Base-by-base conservation (phyloP, 1,140 invertebrate species). In the Watersipora subatra region DNA sequence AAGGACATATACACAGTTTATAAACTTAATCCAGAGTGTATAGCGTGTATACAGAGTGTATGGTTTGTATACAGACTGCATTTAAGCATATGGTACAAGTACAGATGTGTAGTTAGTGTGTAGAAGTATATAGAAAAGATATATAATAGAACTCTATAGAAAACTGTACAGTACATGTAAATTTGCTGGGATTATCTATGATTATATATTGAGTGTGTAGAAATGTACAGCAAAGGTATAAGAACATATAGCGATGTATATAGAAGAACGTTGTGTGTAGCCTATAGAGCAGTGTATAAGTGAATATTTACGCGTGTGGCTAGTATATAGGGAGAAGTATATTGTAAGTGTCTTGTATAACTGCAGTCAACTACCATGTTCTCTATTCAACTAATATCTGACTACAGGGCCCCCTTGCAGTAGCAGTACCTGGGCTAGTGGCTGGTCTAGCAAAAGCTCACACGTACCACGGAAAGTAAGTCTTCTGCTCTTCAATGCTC, bases 361-460 rank as follows among this genome's bases (percentile, higher is more conserved):
- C n/a, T 46, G 34, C 34, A 12, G 34, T 46, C n/a, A 12, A 12
- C 7, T 46, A 46, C 34, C 34, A 46, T 46, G n/a, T 7, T 46
- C 7, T 46, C 7, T 46, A n/a, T 46, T 46, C 7, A 46, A 12
- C 7, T 46, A 12, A 12, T 46, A 12, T 46, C n/a, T n/a, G n/a
- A 46, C 7, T n/a, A 46, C n/a, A 46, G 34, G 34, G 34, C 34
- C 7, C 7, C 7, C 17, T n/a, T 20, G 34, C 64, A 25, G 29
- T 65, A 28, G 64, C 57, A 27, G 64, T 65, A 22, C 34, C 57
- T 19, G 64, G 64, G n/a, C n/a, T 27, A 24, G 19, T 65, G 24
- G 12, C 56, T 30, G 64, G 64, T 12, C 24, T 61, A 19, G 26
- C n/a, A 17, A 15, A 20, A 2, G 30, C 29, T 26, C 64, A 65